A percentile compares a stretch with the other conserved stretches of the same genome.
Evolutionary conservation across 2,888 invertebrate species (phyloP).

Genomic region (Brachyopa scutellaris): DNA sequence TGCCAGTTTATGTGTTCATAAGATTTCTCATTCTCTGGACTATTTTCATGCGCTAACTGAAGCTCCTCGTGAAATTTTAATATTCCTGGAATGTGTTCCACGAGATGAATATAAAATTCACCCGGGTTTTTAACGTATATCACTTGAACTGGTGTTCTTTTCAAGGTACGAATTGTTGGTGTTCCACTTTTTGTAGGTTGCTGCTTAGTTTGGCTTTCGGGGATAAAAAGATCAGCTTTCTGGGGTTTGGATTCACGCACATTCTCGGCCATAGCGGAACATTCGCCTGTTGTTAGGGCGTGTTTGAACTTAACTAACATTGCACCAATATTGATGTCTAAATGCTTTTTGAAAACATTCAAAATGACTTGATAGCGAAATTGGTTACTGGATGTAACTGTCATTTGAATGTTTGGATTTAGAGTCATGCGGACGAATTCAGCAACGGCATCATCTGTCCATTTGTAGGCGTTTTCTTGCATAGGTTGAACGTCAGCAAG

Average conservation of each 20-base stretch:
- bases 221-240: not conserved
- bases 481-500: constrained; percentile 82
- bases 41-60: constrained; percentile 79
- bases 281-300: constrained; percentile 82
- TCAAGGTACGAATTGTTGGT: constrained; percentile 12
- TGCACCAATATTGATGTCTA: constrained; percentile 83
- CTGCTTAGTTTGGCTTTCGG: constrained; percentile 27
- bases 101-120: constrained; percentile 84
- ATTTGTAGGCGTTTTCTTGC: constrained; percentile 77
- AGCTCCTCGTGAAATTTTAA: constrained; percentile 83
- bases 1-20: constrained; percentile 81
- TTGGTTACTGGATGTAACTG: constrained; percentile 76
- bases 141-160: constrained; percentile 79
- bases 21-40: not conserved
- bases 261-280: constrained; percentile 41
- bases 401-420: constrained; percentile 80
- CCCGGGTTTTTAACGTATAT: constrained; percentile 84
- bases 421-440: constrained; percentile 79
- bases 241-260: not conserved
- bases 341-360: constrained; percentile 78
- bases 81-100: constrained; percentile 82
- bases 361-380: constrained; percentile 80
- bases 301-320: constrained; percentile 82
- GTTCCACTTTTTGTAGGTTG: not conserved
- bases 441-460: constrained; percentile 79